Percentiles rank a stretch among this genome's conserved stretches.
These are phyloP conservation scores for Alectura lathami DNA, from an alignment of 2,113 vertebrate genomes.

Conservation along the genomic window DNA sequence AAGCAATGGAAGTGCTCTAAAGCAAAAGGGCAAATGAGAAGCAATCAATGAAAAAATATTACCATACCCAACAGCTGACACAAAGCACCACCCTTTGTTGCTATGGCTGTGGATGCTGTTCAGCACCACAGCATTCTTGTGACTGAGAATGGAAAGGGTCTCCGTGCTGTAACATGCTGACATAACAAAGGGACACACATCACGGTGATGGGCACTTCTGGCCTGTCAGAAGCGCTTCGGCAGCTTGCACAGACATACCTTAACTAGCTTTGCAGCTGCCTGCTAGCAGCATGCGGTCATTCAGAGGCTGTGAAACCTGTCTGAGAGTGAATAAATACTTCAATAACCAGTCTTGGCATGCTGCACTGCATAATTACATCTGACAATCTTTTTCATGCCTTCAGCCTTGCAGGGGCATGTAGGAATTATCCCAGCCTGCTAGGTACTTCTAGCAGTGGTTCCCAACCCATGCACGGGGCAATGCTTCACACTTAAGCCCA, in stretches of 20 bases:
- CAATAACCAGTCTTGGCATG: conserved; percentile 41
- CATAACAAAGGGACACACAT: neutral
- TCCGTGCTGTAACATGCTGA: neutral
- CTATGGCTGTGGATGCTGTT: neutral
- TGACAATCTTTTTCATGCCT: conserved; percentile 32
- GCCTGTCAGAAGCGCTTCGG: conserved; percentile 5
- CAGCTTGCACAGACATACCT: neutral
- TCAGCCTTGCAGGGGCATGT: neutral
- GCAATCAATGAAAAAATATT: neutral
- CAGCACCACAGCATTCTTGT: rapidly evolving
- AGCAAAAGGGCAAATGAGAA: neutral
- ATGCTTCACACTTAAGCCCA: neutral
- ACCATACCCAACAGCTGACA: neutral
- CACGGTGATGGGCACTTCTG: neutral
- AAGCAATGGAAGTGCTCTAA: neutral
- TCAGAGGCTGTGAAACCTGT: conserved; percentile 21
- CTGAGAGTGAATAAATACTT: conserved; percentile 31
- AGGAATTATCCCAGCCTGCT: conserved; percentile 26
- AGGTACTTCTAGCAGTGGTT: neutral
- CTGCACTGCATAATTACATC: conserved; percentile 25
- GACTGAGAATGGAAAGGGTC: neutral
- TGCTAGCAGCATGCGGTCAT: conserved; percentile 20
- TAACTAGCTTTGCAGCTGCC: conserved; percentile 27
- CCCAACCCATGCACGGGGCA: neutral
- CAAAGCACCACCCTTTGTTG: neutral